phyloP scores from a whole-genome alignment of 2,797 vertebrate genomes.

The Odontamblyopus rebecca region DNA sequence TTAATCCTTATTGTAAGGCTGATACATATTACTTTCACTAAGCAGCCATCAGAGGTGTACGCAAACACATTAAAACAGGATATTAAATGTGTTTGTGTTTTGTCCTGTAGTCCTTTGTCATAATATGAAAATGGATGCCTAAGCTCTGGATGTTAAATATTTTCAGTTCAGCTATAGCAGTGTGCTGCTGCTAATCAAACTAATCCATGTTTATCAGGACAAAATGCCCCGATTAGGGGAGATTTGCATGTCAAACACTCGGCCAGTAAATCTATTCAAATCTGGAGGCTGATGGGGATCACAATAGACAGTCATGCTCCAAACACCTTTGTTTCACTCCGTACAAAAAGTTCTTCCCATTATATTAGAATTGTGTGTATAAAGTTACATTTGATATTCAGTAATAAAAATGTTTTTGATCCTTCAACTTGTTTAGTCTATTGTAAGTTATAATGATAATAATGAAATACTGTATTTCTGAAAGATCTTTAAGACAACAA shows the following conservation, averaged over 20 bases:
- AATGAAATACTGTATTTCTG: background rate
- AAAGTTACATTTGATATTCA: background rate
- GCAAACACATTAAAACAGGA: background rate
- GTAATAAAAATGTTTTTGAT: background rate
- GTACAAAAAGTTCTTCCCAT: background rate
- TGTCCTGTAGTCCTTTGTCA: constrained; percentile 5
- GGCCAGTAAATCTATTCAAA: constrained; percentile 64
- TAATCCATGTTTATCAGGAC: constrained; percentile 73
- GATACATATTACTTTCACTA: background rate
- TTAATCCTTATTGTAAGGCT: constrained; percentile 1
- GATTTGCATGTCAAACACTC: constrained; percentile 72
- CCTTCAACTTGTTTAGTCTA: background rate
- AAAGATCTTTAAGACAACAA: too few species aligned
- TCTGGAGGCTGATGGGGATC: constrained; percentile 44
- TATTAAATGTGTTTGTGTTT: background rate
- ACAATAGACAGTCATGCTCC: constrained; percentile 15
- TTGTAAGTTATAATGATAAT: background rate
- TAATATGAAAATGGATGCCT: constrained; percentile 25
- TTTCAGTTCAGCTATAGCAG: constrained; percentile 41
- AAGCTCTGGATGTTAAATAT: constrained; percentile 23
- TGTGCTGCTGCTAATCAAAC: constrained; percentile 54
- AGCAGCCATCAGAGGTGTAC: background rate
- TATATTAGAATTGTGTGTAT: background rate
- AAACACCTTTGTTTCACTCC: constrained; percentile 11
- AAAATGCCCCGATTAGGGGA: constrained; percentile 66